phyloP scores from a whole-genome alignment of 2,888 invertebrate genomes.

The Sinohyriopsis cumingii region DNA sequence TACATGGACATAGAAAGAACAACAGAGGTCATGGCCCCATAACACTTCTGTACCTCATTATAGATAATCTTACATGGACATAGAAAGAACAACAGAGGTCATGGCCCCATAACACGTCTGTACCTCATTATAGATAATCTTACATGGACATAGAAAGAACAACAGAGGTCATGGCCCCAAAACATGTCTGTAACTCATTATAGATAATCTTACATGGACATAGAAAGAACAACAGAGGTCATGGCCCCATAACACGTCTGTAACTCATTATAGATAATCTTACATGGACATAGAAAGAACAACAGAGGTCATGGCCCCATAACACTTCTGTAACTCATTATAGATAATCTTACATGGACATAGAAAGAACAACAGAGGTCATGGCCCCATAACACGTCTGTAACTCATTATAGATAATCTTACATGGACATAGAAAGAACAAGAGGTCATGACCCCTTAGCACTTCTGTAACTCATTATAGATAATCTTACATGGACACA shows the following conservation, averaged over 20 bases:
- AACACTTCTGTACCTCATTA: neutral
- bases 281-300: too few relatives aligned
- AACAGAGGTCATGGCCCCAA: conserved; percentile 45
- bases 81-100: conserved; percentile 61
- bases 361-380: too few relatives aligned
- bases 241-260: neutral
- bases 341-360: too few relatives aligned
- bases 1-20: conserved; percentile 61
- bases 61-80: conserved; percentile 43
- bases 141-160: conserved; percentile 61
- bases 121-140: neutral
- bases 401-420: too few relatives aligned
- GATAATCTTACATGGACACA: too few relatives aligned
- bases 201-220: conserved; percentile 43
- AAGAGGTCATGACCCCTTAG: neutral
- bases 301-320: neutral
- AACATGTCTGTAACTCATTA: neutral
- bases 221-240: conserved; percentile 61
- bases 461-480: neutral
- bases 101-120: neutral
- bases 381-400: neutral
- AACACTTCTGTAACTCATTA: neutral
- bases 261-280: neutral
- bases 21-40: conserved; percentile 45
- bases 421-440: too few relatives aligned